phyloP scores from a whole-genome alignment of 2,797 vertebrate species.

The Adrianichthys oophorus region DNA sequence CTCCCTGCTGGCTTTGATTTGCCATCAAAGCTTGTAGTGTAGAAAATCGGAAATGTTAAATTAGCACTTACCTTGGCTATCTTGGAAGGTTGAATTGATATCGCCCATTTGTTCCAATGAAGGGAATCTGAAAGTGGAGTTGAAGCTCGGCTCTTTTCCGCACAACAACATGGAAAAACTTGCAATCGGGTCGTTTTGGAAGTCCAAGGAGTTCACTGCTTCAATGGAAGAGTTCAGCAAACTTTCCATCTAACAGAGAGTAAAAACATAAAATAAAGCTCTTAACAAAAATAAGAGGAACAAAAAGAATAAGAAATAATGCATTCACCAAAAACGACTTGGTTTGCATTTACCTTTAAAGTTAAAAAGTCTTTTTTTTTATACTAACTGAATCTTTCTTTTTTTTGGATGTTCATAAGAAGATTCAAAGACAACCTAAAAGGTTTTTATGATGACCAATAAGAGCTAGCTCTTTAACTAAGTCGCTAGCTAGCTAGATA shows the following conservation, averaged over 20 bases:
- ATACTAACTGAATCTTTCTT: no score
- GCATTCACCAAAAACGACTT: no score
- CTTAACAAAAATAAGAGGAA: not conserved
- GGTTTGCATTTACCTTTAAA: no score
- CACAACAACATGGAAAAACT: slow-evolving; percentile 73
- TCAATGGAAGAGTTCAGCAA: slow-evolving; percentile 51
- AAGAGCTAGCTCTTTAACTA: no score
- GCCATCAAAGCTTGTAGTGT: not conserved
- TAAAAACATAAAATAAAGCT: slow-evolving; percentile 8
- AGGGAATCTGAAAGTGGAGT: slow-evolving; percentile 36
- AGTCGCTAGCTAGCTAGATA: no score
- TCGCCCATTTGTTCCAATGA: slow-evolving; percentile 16
- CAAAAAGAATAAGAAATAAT: no score
- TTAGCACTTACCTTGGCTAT: slow-evolving; percentile 58
- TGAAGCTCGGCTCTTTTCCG: slow-evolving; percentile 49
- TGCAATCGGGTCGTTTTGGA: slow-evolving; percentile 58
- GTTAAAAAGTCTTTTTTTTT: no score
- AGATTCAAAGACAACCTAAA: no score
- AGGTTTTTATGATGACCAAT: no score
- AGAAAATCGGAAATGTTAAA: not conserved
- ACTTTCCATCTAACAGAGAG: slow-evolving; percentile 44
- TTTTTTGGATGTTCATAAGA: no score
- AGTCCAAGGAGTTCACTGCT: slow-evolving; percentile 57
- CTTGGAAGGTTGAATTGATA: slow-evolving; percentile 8
- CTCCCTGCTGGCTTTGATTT: no score